These are phyloP conservation scores for Notiomystis cincta DNA, from an alignment of 2,113 vertebrate species.

Conservation along the genomic window DNA sequence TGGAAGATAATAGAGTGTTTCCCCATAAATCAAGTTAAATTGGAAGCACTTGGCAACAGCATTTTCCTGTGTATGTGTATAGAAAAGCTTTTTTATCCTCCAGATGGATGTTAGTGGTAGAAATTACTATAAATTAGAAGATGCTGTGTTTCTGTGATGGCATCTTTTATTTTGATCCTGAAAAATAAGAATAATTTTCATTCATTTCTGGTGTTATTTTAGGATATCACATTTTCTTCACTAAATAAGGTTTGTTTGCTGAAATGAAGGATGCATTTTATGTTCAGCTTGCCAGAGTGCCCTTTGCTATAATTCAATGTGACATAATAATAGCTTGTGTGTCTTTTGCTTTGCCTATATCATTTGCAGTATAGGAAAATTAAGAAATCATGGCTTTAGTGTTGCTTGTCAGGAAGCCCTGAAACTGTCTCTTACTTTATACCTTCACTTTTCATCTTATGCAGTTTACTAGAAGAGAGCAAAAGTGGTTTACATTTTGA, in stretches of 20 bases:
- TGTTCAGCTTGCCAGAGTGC: neutral
- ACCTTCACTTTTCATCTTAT: neutral
- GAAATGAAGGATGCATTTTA: neutral
- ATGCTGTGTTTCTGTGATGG: neutral
- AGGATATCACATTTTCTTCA: neutral
- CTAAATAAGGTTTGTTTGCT: neutral
- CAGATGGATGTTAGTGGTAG: neutral
- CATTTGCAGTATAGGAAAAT: neutral
- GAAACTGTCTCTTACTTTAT: neutral
- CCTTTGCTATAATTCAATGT: neutral
- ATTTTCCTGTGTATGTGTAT: neutral
- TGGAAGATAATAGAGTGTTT: neutral
- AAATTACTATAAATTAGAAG: constrained; percentile 14
- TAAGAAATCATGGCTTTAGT: neutral
- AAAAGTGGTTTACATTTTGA: neutral
- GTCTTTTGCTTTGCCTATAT: neutral
- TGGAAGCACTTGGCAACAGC: neutral
- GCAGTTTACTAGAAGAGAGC: neutral
- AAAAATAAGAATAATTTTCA: constrained; percentile 8
- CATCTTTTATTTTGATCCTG: neutral
- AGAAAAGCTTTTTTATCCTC: neutral
- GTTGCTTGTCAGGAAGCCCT: neutral
- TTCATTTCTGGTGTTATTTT: neutral
- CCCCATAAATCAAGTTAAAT: neutral
- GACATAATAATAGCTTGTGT: neutral